Conservation (phyloP, 2,113 vertebrate species). For the Atrichornis clamosus region DNA sequence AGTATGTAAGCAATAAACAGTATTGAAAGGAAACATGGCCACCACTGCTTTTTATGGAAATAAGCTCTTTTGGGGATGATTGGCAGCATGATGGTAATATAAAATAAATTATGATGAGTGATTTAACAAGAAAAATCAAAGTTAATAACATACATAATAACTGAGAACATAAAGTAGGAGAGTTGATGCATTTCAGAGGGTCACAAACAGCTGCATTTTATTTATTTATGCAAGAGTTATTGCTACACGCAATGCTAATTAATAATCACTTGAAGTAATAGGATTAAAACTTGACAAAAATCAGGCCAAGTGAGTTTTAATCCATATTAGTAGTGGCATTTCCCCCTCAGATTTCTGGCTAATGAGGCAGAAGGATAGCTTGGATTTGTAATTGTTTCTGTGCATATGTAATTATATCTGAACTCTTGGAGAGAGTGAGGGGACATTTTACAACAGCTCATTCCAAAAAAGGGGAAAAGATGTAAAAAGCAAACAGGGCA, state of each 20-base stretch:
- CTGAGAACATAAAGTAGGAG: not conserved
- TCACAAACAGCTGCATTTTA: not conserved
- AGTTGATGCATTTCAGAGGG: not conserved
- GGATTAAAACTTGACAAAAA: constrained; percentile 45
- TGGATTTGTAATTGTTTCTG: not conserved
- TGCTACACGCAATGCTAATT: not conserved
- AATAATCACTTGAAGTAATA: constrained; percentile 37
- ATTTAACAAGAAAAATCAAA: not conserved
- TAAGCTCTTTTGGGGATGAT: not conserved
- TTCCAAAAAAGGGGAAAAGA: not conserved
- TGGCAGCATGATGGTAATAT: not conserved
- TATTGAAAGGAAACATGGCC: not conserved
- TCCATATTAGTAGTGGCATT: not conserved
- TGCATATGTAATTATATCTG: not conserved
- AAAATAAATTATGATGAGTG: not conserved
- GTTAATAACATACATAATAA: not conserved
- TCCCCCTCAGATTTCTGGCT: constrained; percentile 10
- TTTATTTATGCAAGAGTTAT: constrained; percentile 18
- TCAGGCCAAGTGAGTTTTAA: constrained; percentile 20
- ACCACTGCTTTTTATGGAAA: not conserved
- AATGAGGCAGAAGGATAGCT: not conserved
- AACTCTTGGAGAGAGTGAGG: not conserved
- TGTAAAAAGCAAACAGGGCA: not conserved
- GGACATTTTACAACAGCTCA: not conserved
- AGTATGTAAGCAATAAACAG: not conserved